These are phyloP conservation scores for Orchesella flavescens DNA, from an alignment of 2,888 invertebrate genomes.

Conservation along the genomic window DNA sequence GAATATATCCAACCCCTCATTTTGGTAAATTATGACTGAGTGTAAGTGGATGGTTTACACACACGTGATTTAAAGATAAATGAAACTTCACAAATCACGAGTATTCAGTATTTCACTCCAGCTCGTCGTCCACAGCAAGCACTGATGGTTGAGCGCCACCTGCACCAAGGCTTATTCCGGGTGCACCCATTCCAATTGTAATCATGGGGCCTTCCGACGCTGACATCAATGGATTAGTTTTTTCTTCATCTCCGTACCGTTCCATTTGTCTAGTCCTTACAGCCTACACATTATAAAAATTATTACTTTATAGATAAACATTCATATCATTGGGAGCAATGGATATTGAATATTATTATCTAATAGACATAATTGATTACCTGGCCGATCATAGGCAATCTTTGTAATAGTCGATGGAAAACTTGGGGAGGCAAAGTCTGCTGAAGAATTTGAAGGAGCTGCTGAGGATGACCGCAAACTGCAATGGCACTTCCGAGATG, in stretches of 20 bases:
- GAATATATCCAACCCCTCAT: neutral
- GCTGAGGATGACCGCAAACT: conserved; percentile 95
- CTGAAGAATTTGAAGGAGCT: conserved; percentile 90
- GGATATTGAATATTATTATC: neutral
- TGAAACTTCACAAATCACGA: neutral
- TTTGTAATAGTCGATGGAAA: conserved; percentile 90
- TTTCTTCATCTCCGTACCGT: conserved; percentile 66
- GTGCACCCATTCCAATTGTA: conserved; percentile 51
- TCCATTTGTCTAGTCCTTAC: conserved; percentile 69
- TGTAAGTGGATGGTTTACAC: conserved; percentile 43
- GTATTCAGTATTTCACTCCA: conserved; percentile 64
- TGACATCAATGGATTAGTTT: conserved; percentile 8
- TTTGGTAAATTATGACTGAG: neutral
- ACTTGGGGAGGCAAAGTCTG: conserved; percentile 96
- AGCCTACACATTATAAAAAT: conserved; percentile 53
- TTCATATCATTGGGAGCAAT: conserved; percentile 26
- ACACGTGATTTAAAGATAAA: conserved; percentile 19
- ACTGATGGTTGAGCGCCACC: conserved; percentile 45
- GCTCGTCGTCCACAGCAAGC: conserved; percentile 68
- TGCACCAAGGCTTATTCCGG: conserved; percentile 37
- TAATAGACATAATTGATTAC: conserved; percentile 73
- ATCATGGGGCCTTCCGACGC: conserved; percentile 50
- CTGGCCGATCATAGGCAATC: conserved; percentile 81
- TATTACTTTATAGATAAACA: neutral
- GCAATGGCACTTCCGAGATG: conserved; percentile 98